Evolutionary conservation across 2,888 invertebrate genomes (phyloP).

Genomic region (Gasteruption jaculator): DNA sequence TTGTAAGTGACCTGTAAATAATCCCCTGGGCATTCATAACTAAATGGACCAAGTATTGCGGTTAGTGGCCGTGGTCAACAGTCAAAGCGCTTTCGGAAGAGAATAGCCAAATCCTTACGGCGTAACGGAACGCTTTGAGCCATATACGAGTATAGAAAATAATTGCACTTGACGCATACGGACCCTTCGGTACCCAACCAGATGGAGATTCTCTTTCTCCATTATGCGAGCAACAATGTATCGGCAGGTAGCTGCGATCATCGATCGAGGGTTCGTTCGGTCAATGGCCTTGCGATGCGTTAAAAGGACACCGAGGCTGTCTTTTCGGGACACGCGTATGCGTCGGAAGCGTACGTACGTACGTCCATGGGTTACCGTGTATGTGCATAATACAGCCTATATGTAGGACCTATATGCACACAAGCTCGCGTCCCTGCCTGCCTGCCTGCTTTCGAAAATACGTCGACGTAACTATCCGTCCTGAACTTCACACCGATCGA

Average conservation of each 20-base stretch:
- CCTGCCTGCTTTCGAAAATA: no score
- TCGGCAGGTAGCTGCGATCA: slow-evolving; percentile 37
- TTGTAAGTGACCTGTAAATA: not conserved
- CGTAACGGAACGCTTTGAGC: no score
- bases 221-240: slow-evolving; percentile 32
- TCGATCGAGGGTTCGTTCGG: slow-evolving; percentile 30
- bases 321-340: not conserved
- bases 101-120: no score
- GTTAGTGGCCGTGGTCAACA: not conserved
- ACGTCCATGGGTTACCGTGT: not conserved
- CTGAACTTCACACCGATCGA: no score
- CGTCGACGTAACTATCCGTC: no score
- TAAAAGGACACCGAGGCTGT: slow-evolving; percentile 9
- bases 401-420: no score
- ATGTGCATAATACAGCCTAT: no score
- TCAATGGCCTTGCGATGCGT: slow-evolving; percentile 30
- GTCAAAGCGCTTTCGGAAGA: not conserved
- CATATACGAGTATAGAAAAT: slow-evolving; percentile 15
- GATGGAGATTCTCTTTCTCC: slow-evolving; percentile 21
- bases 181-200: slow-evolving; percentile 8
- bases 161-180: slow-evolving; percentile 4
- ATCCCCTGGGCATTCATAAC: slow-evolving; percentile 7
- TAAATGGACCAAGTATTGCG: slow-evolving; percentile 9
- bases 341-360: not conserved
- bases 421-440: no score